A percentile compares a stretch with the other conserved stretches of the same genome.
These are phyloP conservation scores for Netelia melanura DNA, from an alignment of 2,888 invertebrate species.

Conservation along the genomic window DNA sequence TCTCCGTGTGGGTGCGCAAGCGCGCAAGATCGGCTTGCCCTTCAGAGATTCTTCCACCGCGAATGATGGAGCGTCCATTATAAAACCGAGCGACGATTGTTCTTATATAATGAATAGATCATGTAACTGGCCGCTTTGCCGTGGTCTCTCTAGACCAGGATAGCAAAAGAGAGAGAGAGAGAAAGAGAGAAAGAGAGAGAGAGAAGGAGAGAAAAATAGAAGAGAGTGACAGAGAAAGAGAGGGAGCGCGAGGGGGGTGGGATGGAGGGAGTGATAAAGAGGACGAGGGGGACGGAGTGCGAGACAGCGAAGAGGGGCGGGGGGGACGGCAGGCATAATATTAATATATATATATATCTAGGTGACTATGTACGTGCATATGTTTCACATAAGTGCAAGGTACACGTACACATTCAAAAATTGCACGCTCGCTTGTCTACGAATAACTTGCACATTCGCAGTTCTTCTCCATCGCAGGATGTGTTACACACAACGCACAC, in stretches of 20 bases:
- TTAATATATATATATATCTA: not conserved
- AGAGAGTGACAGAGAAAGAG: slow-evolving; percentile 53
- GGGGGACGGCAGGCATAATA: slow-evolving; percentile 27
- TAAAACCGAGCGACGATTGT: slow-evolving; percentile 83
- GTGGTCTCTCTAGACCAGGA: slow-evolving; percentile 67
- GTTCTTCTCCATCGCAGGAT: not conserved
- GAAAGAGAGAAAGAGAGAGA: slow-evolving; percentile 34
- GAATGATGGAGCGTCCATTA: slow-evolving; percentile 83
- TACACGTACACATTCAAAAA: slow-evolving; percentile 35
- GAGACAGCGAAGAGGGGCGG: slow-evolving; percentile 44
- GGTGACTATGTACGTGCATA: not conserved
- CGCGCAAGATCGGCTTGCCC: slow-evolving; percentile 76
- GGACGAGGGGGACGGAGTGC: slow-evolving; percentile 30
- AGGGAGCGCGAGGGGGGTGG: slow-evolving; percentile 8
- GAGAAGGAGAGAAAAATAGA: slow-evolving; percentile 47
- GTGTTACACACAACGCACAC: not conserved
- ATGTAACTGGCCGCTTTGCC: slow-evolving; percentile 82
- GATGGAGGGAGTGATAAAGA: slow-evolving; percentile 18
- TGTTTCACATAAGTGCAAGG: not conserved
- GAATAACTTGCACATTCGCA: slow-evolving; percentile 55
- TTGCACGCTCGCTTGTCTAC: slow-evolving; percentile 51
- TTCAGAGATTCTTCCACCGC: slow-evolving; percentile 75
- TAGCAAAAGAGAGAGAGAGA: slow-evolving; percentile 57
- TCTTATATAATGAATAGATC: slow-evolving; percentile 85
- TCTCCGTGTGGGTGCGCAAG: slow-evolving; percentile 59